A percentile compares a stretch with the other conserved stretches of the same genome.
Evolutionary conservation across 1,140 invertebrate genomes (phyloP).

Genomic region (Tribolium madens): DNA sequence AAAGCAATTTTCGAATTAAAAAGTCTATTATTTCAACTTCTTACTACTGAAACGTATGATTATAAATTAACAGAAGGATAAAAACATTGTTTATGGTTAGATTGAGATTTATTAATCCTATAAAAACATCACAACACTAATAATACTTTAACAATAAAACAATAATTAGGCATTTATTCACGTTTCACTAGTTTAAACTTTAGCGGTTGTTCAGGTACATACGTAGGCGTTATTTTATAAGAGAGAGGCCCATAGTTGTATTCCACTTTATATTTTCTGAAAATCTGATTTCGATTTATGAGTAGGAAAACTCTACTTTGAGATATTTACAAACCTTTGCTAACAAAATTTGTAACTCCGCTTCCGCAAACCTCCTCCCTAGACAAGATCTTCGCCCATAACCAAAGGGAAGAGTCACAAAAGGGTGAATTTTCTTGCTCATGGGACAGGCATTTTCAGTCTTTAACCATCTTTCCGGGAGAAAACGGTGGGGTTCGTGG

Average conservation of each 20-base stretch:
- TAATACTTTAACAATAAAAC: not conserved
- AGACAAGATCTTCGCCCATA: conserved; percentile 86
- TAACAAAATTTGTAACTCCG: conserved; percentile 80
- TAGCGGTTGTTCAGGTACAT: conserved; percentile 76
- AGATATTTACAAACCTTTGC: conserved; percentile 68
- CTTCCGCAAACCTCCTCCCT: conserved; percentile 84
- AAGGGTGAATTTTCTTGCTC: conserved; percentile 72
- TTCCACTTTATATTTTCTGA: conserved; percentile 75
- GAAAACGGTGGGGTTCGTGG: conserved; percentile 73
- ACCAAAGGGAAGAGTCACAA: conserved; percentile 84
- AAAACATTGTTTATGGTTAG: not conserved
- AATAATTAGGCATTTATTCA: not conserved
- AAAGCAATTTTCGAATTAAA: no score
- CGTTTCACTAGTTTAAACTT: conserved; percentile 71
- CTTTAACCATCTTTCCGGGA: conserved; percentile 82
- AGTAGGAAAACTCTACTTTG: no score
- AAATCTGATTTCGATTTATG: conserved; percentile 67
- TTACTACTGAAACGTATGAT: no score
- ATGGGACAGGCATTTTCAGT: conserved; percentile 51
- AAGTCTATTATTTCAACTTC: no score
- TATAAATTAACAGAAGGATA: no score
- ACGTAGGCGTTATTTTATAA: conserved; percentile 79
- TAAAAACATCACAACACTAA: not conserved
- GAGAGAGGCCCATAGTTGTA: conserved; percentile 74
- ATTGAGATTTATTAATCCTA: not conserved